These are phyloP conservation scores for Nomada lathburiana DNA, from an alignment of 2,888 invertebrate species.

Conservation along the genomic window DNA sequence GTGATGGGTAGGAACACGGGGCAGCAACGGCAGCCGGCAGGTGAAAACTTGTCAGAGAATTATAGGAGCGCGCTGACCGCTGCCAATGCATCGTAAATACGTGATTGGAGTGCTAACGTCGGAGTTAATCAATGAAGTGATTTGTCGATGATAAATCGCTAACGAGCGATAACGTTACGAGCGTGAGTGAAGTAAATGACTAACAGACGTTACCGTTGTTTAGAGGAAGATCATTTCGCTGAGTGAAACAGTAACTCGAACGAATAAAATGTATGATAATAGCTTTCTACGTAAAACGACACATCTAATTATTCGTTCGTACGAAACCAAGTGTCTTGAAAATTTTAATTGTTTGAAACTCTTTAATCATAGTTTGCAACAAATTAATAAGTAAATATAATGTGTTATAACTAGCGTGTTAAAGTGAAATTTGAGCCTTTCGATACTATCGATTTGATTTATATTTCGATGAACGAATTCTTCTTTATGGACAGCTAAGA, in stretches of 20 bases:
- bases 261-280: no score
- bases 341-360: no score
- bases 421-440: background rate
- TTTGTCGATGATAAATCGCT: slow-evolving; percentile 18
- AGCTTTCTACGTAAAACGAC: no score
- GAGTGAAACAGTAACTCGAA: no score
- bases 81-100: slow-evolving; percentile 17
- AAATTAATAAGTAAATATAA: no score
- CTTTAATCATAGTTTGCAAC: no score
- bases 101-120: slow-evolving; percentile 19
- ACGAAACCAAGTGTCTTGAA: no score
- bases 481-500: background rate
- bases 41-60: slow-evolving; percentile 36
- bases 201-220: background rate
- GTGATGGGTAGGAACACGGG: slow-evolving; percentile 21
- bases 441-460: no score
- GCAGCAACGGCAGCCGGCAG: background rate
- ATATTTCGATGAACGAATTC: background rate
- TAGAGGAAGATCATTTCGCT: background rate
- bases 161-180: slow-evolving; percentile 10
- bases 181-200: background rate
- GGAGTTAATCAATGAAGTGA: slow-evolving; percentile 27
- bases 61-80: slow-evolving; percentile 2
- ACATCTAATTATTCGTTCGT: no score
- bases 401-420: no score